Percentiles rank a stretch among this genome's conserved stretches.
These are phyloP conservation scores for Rhineura floridana DNA, from an alignment of 2,113 vertebrate genomes.

Conservation along the genomic window DNA sequence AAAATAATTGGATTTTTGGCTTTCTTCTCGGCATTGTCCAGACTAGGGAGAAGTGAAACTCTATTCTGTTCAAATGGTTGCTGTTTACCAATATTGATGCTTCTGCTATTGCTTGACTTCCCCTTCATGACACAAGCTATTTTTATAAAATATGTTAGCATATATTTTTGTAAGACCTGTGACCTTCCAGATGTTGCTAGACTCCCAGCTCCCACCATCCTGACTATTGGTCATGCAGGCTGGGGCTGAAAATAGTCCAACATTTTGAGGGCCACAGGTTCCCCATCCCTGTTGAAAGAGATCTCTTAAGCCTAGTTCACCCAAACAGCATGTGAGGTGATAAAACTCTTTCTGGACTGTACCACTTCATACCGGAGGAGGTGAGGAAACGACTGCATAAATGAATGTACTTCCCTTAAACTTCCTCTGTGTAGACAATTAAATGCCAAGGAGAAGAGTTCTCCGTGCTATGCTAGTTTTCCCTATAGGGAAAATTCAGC, in stretches of 20 bases:
- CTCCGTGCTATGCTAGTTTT: too few relatives aligned
- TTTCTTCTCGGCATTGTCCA: neutral
- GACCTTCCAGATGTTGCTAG: too few relatives aligned
- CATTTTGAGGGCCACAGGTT: too few relatives aligned
- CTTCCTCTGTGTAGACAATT: neutral
- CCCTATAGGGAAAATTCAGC: neutral
- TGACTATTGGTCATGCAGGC: too few relatives aligned
- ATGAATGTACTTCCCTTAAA: neutral
- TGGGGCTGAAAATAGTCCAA: too few relatives aligned
- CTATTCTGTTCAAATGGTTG: neutral
- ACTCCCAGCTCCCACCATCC: too few relatives aligned
- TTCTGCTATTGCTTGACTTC: neutral
- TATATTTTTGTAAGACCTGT: too few relatives aligned
- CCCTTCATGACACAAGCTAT: neutral
- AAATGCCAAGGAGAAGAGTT: neutral
- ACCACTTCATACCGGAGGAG: neutral
- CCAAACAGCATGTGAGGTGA: neutral
- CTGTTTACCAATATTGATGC: neutral
- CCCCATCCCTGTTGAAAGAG: too few relatives aligned
- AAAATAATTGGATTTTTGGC: neutral
- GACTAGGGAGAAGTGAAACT: neutral
- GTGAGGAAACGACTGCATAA: neutral
- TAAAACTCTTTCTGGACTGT: neutral
- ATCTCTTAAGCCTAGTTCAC: neutral
- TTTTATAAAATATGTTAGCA: neutral